Base-by-base conservation (phyloP, 1,140 invertebrate genomes). In the Pemphigus obesinymphae region DNA sequence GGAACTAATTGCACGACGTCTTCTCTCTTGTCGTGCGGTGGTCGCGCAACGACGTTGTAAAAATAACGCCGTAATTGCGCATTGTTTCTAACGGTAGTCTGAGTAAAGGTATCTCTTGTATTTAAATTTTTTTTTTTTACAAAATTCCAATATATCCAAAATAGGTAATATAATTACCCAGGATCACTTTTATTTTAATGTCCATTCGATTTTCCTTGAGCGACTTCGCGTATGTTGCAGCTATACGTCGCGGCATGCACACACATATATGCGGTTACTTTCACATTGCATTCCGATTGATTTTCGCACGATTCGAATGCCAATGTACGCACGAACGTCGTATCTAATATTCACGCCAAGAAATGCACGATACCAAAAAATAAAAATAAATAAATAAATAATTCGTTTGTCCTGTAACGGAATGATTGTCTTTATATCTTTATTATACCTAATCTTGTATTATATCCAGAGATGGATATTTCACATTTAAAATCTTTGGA, bases 261-360 rank as follows among this genome's bases (percentile, higher is more conserved):
- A 11, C n/a, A 7, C 15, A 11, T 7, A 45, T 8, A 7, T 40
- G 23, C 76, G n/a, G 37, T 80, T 63, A 80, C 76, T 80, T 80
- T 80, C 76, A 80, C 76, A 80, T 63, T 37, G 76, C 76, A 80
- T 80, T 80, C 76, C 76, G 17, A 80, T 80, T 80, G 76, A 63
- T 80, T 63, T 80, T 80, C 76, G 76, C 55, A 63, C 76, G 76
- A 61, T 13, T 45, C 53, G 55, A 63, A 80, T 43, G 40, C 23
- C 34, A 29, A 37, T 40, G 37, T 50, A 45, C 26, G 76, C 23
- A 29, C 55, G 15, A 5, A 31, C 58, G 26, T 15, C 26, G 15
- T 26, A 26, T 58, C 1, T 58, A 58, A 58, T 75, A 29, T 73
- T 50, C 7, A 53, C 29, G 20, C 20, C 20, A 37, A 75, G 43